Percentiles rank a stretch among this genome's conserved stretches.
These are phyloP conservation scores for Alitta virens DNA, from an alignment of 2,888 invertebrate species.

Conservation along the genomic window DNA sequence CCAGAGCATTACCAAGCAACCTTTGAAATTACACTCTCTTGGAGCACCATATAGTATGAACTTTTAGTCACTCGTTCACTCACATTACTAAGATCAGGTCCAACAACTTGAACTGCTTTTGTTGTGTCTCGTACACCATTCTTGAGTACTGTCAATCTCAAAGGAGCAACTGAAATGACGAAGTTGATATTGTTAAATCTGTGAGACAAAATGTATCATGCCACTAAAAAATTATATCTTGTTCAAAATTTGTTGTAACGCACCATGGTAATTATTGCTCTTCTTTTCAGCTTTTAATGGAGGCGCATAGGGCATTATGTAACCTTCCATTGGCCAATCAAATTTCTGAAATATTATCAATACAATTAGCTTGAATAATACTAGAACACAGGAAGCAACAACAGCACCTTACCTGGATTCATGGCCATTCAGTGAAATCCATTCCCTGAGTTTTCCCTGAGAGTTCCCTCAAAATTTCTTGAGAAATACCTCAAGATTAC, in stretches of 20 bases:
- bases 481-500: too few relatives aligned
- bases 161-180: slow-evolving; percentile 38
- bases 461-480: too few relatives aligned
- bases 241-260: not conserved
- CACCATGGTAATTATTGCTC: not conserved
- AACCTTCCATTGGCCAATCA: slow-evolving; percentile 58
- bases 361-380: too few relatives aligned
- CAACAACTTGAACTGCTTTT: slow-evolving; percentile 46
- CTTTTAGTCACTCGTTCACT: too few relatives aligned
- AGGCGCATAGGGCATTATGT: slow-evolving; percentile 52
- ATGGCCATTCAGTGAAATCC: too few relatives aligned
- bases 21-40: too few relatives aligned
- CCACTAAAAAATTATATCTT: not conserved
- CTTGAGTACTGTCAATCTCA: slow-evolving; percentile 46
- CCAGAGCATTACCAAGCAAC: too few relatives aligned
- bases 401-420: too few relatives aligned
- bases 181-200: not conserved
- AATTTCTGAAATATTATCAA: slow-evolving; percentile 50
- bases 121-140: slow-evolving; percentile 50
- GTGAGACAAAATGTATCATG: not conserved
- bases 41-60: too few relatives aligned
- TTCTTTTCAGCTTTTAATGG: slow-evolving; percentile 32
- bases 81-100: slow-evolving; percentile 54
- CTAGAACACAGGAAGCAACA: too few relatives aligned
- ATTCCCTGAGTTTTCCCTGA: too few relatives aligned